These are phyloP conservation scores for Megalonaias nervosa DNA, from an alignment of 1,140 invertebrate genomes.

Conservation along the genomic window DNA sequence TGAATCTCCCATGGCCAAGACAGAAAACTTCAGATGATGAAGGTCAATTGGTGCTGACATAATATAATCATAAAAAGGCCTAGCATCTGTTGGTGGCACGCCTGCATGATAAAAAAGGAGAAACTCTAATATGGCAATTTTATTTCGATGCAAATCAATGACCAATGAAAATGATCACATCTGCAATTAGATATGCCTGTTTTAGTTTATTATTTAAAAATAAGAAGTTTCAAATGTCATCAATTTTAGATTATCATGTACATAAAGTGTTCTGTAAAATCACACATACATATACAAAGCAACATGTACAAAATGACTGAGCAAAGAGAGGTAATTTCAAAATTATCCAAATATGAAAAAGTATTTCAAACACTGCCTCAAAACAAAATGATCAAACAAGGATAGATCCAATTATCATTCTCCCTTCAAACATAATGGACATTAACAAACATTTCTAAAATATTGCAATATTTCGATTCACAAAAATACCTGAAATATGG, in stretches of 20 bases:
- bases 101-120: conserved; percentile 36
- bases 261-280: no score
- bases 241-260: no score
- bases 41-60: conserved; percentile 9
- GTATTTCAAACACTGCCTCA: no score
- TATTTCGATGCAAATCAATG: neutral
- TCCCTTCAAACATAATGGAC: no score
- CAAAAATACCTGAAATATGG: no score
- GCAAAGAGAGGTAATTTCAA: neutral
- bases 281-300: neutral
- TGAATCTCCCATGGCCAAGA: conserved; percentile 57
- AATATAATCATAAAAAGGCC: conserved; percentile 41
- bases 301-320: neutral
- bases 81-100: conserved; percentile 59
- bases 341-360: no score
- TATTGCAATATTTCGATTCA: no score
- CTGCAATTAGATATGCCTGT: neutral
- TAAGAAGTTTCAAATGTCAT: no score
- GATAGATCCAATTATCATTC: no score
- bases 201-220: neutral
- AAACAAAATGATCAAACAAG: no score
- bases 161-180: neutral
- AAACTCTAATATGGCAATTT: neutral
- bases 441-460: no score
- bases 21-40: conserved; percentile 42